Evolutionary conservation across 1,140 invertebrate species (phyloP), one percentile per base, ranked within the genome.

Genomic region (Plectrocnemia conspersa): DNA sequence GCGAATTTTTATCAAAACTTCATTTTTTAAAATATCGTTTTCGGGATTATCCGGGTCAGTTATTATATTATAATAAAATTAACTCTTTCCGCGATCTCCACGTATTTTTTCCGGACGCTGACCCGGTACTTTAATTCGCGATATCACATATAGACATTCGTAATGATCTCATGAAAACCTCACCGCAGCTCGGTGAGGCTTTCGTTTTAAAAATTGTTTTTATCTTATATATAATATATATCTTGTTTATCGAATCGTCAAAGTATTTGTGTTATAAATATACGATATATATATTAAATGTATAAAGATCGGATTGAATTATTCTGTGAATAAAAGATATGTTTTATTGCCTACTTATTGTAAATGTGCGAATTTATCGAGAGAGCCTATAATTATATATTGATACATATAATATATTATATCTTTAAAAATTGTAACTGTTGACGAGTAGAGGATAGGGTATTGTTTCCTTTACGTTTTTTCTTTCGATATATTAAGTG

Each of bases 241-340:
- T 48, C 45, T 50, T 50, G 19, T 55, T 32, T 49, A 27, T 56
- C 46, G 46, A 56, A 56, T 56, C 54, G 46, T 56, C 45, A 49
- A 56, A 56, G 44, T 56, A 56, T 56, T 49, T 56, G 54, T 56
- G 54, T 56, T 49, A 49, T 55, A 55, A 42, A 38, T 45, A 45
- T 55, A 48, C 35, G 16, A 48, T 35, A 3, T 48, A 48, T 42
- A 48, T 29, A 27, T 25, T 48, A 48, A 35, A 29, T 10, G 45
- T 27, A 48, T 3, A 11, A 15, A 6, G 16, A 29, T 49, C 47
- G 36, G 33, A 49, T 49, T 49, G 15, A 33, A 46, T 21, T 46
- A 46, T 46, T 46, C 9, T 3, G n/a, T 46, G 24, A 46, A n/a
- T 46, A 23, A 24, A 21, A 27, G 13, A 47, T 19, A 44, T 15